Evolutionary conservation across 1,140 invertebrate species (phyloP).

Genomic region (Palaemon carinicauda): DNA sequence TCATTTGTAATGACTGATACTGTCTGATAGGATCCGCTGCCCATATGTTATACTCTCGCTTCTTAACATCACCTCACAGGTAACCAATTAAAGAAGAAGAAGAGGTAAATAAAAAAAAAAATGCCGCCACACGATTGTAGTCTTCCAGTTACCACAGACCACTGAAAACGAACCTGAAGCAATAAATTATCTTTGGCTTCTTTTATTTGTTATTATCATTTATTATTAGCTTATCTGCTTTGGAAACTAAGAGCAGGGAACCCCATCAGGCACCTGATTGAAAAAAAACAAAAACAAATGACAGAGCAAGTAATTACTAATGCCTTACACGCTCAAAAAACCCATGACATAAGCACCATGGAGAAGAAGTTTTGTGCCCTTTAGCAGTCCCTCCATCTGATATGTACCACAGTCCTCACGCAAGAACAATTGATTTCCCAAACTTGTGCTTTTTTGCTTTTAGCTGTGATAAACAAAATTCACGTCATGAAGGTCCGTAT

Average conservation of each 20-base stretch:
- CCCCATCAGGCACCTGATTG: constrained; percentile 43
- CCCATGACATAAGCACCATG: constrained; percentile 37
- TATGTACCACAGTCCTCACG: constrained; percentile 41
- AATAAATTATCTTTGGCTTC: constrained; percentile 58
- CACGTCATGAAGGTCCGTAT: constrained; percentile 42
- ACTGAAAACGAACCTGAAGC: constrained; percentile 33
- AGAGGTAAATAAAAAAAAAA: background rate
- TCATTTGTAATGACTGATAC: background rate
- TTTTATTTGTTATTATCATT: background rate
- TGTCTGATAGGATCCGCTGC: constrained; percentile 36
- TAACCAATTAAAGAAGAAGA: background rate
- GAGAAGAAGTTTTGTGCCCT: constrained; percentile 24
- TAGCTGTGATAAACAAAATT: constrained; percentile 4
- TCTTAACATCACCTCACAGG: constrained; percentile 6
- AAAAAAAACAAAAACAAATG: background rate
- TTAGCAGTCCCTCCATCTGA: constrained; percentile 49
- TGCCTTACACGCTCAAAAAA: constrained; percentile 42
- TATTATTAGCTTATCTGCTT: constrained; percentile 17
- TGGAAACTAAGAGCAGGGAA: constrained; percentile 20
- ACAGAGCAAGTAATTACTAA: background rate
- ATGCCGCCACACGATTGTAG: no score
- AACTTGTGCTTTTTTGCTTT: constrained; percentile 5
- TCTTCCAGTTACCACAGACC: no score
- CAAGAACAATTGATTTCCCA: constrained; percentile 1
- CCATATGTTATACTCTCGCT: background rate